Evolutionary conservation across 1,140 invertebrate species (phyloP).

Genomic region (Daktulosphaira vitifoliae): DNA sequence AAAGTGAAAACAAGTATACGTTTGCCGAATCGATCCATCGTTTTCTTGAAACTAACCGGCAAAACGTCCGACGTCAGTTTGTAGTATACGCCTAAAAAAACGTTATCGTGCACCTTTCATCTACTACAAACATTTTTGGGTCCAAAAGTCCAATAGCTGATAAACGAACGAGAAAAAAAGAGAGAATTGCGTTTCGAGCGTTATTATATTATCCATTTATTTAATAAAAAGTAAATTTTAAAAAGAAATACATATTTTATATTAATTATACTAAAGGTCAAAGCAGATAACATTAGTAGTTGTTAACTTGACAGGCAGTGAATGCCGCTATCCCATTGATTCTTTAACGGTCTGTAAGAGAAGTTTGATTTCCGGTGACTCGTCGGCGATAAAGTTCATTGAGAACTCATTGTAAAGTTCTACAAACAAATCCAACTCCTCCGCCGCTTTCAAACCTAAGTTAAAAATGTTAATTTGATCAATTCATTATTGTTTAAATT

Average conservation of each 20-base stretch:
- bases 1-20: slow-evolving; percentile 1
- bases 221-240: too few relatives aligned
- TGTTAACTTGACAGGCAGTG: too few relatives aligned
- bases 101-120: too few relatives aligned
- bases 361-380: slow-evolving; percentile 28
- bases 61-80: neutral
- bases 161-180: too few relatives aligned
- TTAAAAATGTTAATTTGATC: neutral
- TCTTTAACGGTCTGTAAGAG: slow-evolving; percentile 20
- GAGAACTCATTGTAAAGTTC: slow-evolving; percentile 19
- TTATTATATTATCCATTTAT: too few relatives aligned
- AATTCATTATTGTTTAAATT: too few relatives aligned
- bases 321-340: slow-evolving; percentile 19
- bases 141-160: too few relatives aligned
- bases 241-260: neutral
- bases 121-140: too few relatives aligned
- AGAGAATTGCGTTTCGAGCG: too few relatives aligned
- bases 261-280: slow-evolving; percentile 18
- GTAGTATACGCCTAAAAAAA: too few relatives aligned
- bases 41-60: neutral
- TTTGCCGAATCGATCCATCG: slow-evolving; percentile 13
- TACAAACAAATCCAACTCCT: slow-evolving; percentile 13
- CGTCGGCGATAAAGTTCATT: slow-evolving; percentile 20
- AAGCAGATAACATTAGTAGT: too few relatives aligned
- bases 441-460: slow-evolving; percentile 15